Conservation (phyloP, 2,797 vertebrate genomes). For the Poecilia wingei region DNA sequence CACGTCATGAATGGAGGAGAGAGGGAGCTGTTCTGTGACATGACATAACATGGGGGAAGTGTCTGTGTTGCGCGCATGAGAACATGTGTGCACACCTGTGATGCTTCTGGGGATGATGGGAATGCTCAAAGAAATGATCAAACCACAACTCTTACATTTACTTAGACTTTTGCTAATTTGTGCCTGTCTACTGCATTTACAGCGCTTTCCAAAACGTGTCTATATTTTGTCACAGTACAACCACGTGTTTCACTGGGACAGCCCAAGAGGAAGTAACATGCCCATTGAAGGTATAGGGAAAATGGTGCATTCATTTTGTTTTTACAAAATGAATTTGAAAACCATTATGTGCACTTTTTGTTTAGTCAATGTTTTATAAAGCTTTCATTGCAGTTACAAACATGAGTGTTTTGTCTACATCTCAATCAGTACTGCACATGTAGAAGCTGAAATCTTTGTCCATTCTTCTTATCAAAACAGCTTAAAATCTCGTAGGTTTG, state of each 20-base stretch:
- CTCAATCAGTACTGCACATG: not conserved
- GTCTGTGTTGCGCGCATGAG: not conserved
- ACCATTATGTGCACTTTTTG: not conserved
- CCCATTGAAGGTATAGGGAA: not conserved
- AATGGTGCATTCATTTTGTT: not conserved
- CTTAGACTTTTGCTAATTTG: not conserved
- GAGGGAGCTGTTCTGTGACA: conserved; percentile 15
- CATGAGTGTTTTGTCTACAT: not conserved
- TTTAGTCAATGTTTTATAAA: no score
- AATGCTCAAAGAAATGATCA: not conserved
- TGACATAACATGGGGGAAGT: conserved; percentile 9
- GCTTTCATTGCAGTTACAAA: no score
- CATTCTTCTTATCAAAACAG: not conserved
- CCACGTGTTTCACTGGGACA: not conserved
- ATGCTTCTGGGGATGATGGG: not conserved
- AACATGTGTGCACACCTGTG: not conserved
- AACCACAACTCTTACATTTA: not conserved
- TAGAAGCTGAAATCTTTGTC: not conserved
- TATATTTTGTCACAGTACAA: not conserved
- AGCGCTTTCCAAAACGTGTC: not conserved
- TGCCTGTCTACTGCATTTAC: not conserved
- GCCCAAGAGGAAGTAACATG: not conserved
- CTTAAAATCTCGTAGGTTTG: not conserved
- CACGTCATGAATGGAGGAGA: not conserved
- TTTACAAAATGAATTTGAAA: not conserved